Evolutionary conservation across 2,888 invertebrate genomes (phyloP).

Genomic region (Chalcis sispes): DNA sequence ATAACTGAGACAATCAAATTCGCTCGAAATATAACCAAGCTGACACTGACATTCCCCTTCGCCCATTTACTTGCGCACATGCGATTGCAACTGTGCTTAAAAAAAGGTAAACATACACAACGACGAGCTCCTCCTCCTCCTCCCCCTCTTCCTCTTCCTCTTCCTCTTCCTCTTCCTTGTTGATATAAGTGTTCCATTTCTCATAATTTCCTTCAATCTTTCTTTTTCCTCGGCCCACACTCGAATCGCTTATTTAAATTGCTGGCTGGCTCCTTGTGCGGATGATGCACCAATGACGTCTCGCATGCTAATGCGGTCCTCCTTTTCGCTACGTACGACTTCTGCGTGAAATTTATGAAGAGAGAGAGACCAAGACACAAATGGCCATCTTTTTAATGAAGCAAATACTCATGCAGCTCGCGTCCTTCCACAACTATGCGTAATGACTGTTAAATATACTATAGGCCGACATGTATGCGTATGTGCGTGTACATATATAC

Average conservation of each 20-base stretch:
- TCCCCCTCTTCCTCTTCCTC: background rate
- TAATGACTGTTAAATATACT: too few relatives aligned
- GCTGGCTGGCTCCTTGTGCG: background rate
- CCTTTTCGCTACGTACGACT: too few relatives aligned
- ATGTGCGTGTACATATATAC: too few relatives aligned
- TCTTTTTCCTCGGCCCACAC: conserved; percentile 18
- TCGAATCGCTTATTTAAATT: background rate
- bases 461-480: too few relatives aligned
- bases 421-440: too few relatives aligned
- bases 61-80: background rate
- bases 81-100: background rate
- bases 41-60: background rate
- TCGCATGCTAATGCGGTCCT: conserved; percentile 35
- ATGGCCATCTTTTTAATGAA: conserved; percentile 16
- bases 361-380: too few relatives aligned
- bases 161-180: too few relatives aligned
- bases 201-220: conserved; percentile 2
- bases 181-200: background rate
- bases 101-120: conserved; percentile 1
- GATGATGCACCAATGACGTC: conserved; percentile 2
- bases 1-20: too few relatives aligned
- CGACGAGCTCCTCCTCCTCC: too few relatives aligned
- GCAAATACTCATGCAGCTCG: conserved; percentile 31
- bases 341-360: too few relatives aligned
- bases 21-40: background rate